Base-by-base conservation (phyloP, 2,113 vertebrate genomes). In the Ursus arctos region DNA sequence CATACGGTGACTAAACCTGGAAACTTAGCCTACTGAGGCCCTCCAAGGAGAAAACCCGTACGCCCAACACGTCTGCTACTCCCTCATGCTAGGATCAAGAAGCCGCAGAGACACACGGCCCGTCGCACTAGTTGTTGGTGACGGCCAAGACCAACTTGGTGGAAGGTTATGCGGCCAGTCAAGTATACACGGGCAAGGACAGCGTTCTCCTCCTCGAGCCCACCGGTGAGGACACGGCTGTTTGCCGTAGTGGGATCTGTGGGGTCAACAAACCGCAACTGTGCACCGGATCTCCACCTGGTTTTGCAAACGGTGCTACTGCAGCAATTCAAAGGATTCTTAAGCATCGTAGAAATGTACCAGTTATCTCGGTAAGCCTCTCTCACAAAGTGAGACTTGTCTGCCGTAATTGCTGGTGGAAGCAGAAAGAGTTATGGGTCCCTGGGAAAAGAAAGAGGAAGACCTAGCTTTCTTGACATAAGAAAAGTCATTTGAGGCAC, bases 131-230 rank as follows among this genome's bases (percentile, higher is more conserved):
- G 28, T 6, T 22, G 86, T 28, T 31, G 43, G 72, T 63, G 22
- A 36, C n/a, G 4, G 3, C 36, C 31, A 59, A 11, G 72, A 67
- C 51, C 16, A 40, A 2, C 40, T 9, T 26, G 24, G 31, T 7
- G 13, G 43, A 67, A 31, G 4, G 43, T 3, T 18, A 10, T 4
- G 7, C 28, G 36, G 4, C 7, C 36, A 8, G 18, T 9, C 1
- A 40, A 6, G 16, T 0, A 4, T 1, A 55, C 3, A 10, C 21
- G 2, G 36, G 43, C 26, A 11, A 33, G 1, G 53, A 21, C 10
- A 13, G 1, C 0, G 28, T 11, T 51, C n/a, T 67, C 3, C 3
- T 61, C 43, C 24, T 31, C 22, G 31, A 51, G n/a, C 8, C 63
- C 6, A 0, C 5, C 2, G 10, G 74, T 14, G 12, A 88, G 13